Base-by-base conservation (phyloP, 1,140 invertebrate genomes). In the Heliconius himera region DNA sequence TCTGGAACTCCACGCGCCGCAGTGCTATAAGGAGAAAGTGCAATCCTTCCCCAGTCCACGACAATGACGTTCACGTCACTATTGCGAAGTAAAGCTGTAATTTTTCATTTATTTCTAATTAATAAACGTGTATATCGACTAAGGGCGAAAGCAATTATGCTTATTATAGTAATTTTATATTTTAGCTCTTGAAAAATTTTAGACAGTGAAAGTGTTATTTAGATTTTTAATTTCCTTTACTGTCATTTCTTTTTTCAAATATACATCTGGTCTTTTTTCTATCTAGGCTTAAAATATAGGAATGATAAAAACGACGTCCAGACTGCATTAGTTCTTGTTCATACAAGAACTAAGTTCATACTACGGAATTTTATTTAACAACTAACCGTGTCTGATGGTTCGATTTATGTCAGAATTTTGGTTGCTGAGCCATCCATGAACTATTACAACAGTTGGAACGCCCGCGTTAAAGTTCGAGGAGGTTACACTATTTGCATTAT, bases 1-100 rank as follows among this genome's bases (percentile, higher is more conserved):
- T 81, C 88, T 66, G 95, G 93, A 16, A 96, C 95, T 82, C 94
- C 92, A 38, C 20, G 8, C 0, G 70, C 88, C 1, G 90, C 88
- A 3, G 86, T 89, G 0, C 54, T 56, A 70, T 93, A 91, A 38
- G 81, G 75, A 1, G 80, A 78, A 1, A 78, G 3, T 11, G 91
- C 91, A 18, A 89, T 76, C 36, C 82, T 74, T 33, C 85, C 82
- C 90, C 90, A 90, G 51, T 89, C 88, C 75, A 90, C 0, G 0
- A 86, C 73, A 60, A 90, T 89, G 0, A 90, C 81, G 51, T 90
- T 90, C 0, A 83, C 79, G 9, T 89, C 85, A 20, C 75, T 73
- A 54, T 82, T 87, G 16, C n/a, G 16, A 11, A 90, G 83, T 41
- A 80, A 86, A 11, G 84, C 87, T 91, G 73, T 38, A 86, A 85